Conservation (phyloP, 2,888 invertebrate genomes). For the Aethes cnicana region DNA sequence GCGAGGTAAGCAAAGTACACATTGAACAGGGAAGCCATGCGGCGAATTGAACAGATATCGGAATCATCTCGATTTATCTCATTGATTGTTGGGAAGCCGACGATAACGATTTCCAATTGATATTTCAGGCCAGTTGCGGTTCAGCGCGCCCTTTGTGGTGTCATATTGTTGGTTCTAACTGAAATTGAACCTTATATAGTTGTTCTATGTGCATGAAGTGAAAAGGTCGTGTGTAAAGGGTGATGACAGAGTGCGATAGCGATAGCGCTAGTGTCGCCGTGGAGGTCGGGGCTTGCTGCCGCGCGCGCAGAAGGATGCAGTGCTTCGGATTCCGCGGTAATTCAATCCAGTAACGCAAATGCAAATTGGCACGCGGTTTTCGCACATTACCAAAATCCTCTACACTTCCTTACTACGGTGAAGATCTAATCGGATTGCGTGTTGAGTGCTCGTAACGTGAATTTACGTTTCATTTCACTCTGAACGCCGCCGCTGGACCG, state of each 20-base stretch:
- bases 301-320: conserved; percentile 75
- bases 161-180: conserved; percentile 35
- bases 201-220: conserved; percentile 40
- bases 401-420: neutral
- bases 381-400: neutral
- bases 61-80: conserved; percentile 62
- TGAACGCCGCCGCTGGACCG: conserved; percentile 31
- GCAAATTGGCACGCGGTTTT: conserved; percentile 26
- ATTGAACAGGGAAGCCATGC: neutral
- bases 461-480: conserved; percentile 18
- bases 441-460: conserved; percentile 14
- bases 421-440: conserved; percentile 7
- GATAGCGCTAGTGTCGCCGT: conserved; percentile 67
- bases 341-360: conserved; percentile 40
- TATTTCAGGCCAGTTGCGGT: conserved; percentile 56
- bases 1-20: neutral
- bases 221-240: conserved; percentile 60
- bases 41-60: conserved; percentile 42
- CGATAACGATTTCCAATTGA: conserved; percentile 59
- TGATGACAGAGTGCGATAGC: conserved; percentile 73
- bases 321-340: conserved; percentile 78
- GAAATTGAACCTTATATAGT: conserved; percentile 42
- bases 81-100: conserved; percentile 49
- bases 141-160: conserved; percentile 52
- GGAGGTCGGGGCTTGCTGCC: conserved; percentile 66